Conservation (phyloP, 2,113 vertebrate species). For the Malaclemys terrapin region DNA sequence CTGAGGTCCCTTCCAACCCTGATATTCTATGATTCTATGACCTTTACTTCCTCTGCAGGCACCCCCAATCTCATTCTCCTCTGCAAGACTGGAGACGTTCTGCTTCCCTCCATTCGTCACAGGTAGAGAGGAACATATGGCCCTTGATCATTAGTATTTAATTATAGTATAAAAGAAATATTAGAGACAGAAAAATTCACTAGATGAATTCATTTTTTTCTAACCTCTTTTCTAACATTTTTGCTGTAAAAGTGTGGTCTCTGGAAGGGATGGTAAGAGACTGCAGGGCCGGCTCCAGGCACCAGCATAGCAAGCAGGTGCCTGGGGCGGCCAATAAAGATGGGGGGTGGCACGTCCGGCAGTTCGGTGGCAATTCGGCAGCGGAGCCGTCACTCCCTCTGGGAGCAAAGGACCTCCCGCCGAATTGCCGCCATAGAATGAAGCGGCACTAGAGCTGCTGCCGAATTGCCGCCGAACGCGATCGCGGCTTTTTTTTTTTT, state of each 20-base stretch:
- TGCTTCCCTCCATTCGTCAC: not conserved
- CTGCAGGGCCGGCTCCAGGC: not conserved
- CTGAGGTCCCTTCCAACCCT: too few relatives aligned
- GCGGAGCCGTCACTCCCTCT: too few relatives aligned
- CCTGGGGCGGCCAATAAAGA: too few relatives aligned
- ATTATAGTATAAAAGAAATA: rapidly evolving
- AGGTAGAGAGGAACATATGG: not conserved
- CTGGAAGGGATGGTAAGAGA: not conserved
- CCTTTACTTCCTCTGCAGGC: not conserved
- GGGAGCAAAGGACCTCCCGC: too few relatives aligned
- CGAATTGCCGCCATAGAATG: too few relatives aligned
- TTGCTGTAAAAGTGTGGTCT: not conserved
- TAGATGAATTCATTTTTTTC: rapidly evolving
- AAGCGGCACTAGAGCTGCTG: too few relatives aligned
- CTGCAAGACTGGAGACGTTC: not conserved
- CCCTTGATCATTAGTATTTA: not conserved
- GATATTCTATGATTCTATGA: too few relatives aligned
- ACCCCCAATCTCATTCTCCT: not conserved
- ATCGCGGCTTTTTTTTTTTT: too few relatives aligned
- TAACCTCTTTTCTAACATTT: not conserved
- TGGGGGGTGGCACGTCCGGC: too few relatives aligned
- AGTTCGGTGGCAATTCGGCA: too few relatives aligned
- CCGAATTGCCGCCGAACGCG: too few relatives aligned
- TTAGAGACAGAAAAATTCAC: not conserved
- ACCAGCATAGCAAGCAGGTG: too few relatives aligned